Conservation (phyloP, 2,797 vertebrate genomes). For the Myotis pilosus region DNA sequence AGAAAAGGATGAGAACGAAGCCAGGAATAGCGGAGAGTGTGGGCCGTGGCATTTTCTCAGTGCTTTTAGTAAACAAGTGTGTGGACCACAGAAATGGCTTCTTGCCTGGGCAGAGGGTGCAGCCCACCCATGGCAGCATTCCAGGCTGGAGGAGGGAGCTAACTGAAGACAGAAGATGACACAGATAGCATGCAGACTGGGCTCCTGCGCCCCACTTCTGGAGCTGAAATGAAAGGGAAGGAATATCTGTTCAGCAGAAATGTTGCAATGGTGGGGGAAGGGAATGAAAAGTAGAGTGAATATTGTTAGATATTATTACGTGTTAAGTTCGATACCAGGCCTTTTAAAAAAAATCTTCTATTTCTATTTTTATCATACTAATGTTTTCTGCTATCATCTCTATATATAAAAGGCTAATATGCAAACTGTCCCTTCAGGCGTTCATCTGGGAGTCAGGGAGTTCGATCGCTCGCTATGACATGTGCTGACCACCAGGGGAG, state of each 20-base stretch:
- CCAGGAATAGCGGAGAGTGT: not conserved
- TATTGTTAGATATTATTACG: not conserved
- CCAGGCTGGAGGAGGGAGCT: not conserved
- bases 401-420: too few species aligned
- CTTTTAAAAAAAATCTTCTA: not conserved
- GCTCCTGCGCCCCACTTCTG: not conserved
- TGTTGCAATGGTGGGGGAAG: not conserved
- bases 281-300: not conserved
- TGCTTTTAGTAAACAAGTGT: not conserved
- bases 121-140: not conserved
- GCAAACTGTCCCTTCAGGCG: too few species aligned
- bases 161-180: not conserved
- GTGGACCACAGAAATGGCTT: not conserved
- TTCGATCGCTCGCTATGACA: too few species aligned
- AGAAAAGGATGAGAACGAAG: not conserved
- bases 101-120: not conserved
- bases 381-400: not conserved
- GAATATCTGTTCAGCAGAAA: not conserved
- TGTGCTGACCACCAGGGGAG: too few species aligned
- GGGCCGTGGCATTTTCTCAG: not conserved
- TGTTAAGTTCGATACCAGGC: not conserved
- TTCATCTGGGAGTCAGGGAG: too few species aligned
- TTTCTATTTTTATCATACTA: not conserved
- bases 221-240: not conserved
- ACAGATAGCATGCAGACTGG: not conserved